Evolutionary conservation across 2,113 vertebrate genomes (phyloP), one percentile per base, ranked within the genome.

Genomic region (Caretta caretta): DNA sequence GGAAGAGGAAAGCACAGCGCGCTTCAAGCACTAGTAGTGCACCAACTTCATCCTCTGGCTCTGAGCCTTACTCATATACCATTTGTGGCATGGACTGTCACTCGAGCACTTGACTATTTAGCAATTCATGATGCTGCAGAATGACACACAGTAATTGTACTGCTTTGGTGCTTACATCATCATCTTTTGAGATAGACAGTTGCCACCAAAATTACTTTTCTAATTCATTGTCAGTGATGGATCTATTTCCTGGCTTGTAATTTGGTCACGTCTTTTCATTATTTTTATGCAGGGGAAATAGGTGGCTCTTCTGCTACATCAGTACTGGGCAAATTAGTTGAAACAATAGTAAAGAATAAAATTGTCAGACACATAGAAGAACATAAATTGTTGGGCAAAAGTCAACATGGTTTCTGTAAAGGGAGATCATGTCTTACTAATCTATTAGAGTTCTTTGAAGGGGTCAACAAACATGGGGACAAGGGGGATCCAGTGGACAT

Each of bases 201-300:
- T 72, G n/a, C 19, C 65, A 72, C n/a, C 17, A 72, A 72, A 72
- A 22, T 22, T 72, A 62, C 13, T 92, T 92, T 86, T 96, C 72
- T 89, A 50, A 91, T 96, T 98, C 93, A 94, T 87, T 48, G 69
- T 38, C 42, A 89, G 46, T n/a, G 20, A 86, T 81, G 38, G 50
- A 31, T 90, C 25, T 89, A 38, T 94, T 97, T 96, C 62, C 56
- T 17, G 75, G 90, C 54, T 80, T 53, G n/a, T 51, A 92, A 20
- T 38, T 38, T 75, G 94, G 76, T 42, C 53, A 83, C 84, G 86
- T 17, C 49, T 12, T 91, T 94, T 96, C 80, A 51, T 94, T 90
- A 53, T 81, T 96, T 92, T 90, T 83, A 83, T 42, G 82, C 4
- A 53, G 10, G 76, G 94, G 57, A 80, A 95, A 91, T 86, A 75